Conservation (phyloP, 2,888 invertebrate species). For the Andrena flavipes region DNA sequence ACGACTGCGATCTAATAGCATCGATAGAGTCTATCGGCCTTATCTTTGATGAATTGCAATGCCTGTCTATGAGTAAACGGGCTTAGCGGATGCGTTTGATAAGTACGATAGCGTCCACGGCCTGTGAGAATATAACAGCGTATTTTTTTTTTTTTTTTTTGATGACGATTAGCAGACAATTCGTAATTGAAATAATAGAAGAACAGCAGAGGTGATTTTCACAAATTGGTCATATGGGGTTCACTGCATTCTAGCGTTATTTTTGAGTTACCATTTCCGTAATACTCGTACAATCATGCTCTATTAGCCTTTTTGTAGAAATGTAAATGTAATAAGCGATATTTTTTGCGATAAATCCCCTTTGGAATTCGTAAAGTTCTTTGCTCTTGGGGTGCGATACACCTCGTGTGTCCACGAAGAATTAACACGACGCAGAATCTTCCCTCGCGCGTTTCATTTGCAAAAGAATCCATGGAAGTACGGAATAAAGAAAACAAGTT, state of each 20-base stretch:
- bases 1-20: conserved; percentile 22
- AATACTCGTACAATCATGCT: too few relatives aligned
- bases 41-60: conserved; percentile 43
- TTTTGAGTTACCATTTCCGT: too few relatives aligned
- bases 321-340: too few relatives aligned
- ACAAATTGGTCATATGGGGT: too few relatives aligned
- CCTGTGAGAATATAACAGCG: neutral
- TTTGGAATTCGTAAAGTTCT: too few relatives aligned
- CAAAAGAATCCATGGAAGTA: too few relatives aligned
- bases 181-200: neutral
- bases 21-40: conserved; percentile 21
- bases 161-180: neutral
- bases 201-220: too few relatives aligned
- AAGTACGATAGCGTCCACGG: conserved; percentile 14
- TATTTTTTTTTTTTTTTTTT: conserved; percentile 14
- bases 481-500: neutral
- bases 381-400: too few relatives aligned
- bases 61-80: neutral
- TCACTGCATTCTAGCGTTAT: too few relatives aligned
- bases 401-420: too few relatives aligned
- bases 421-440: neutral
- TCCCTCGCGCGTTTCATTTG: neutral
- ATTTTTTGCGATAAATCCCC: too few relatives aligned
- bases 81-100: conserved; percentile 28
- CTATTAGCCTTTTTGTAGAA: too few relatives aligned